Evolutionary conservation across 1,140 invertebrate genomes (phyloP).

Genomic region (Caerostris darwini): DNA sequence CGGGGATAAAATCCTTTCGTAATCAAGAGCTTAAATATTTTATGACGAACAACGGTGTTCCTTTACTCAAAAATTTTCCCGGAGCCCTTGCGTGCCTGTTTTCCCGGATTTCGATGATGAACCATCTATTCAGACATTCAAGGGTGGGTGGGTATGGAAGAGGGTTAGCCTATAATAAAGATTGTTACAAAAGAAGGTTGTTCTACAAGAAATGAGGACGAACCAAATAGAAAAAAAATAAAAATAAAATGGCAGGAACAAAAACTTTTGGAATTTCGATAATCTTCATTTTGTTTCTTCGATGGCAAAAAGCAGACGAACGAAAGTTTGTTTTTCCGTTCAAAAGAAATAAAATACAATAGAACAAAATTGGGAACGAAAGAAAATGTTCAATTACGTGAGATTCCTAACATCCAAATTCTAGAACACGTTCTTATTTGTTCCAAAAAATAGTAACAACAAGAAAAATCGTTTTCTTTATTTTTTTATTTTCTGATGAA

Average conservation of each 20-base stretch:
- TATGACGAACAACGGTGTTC: constrained; percentile 1
- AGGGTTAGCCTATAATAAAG: too few species aligned
- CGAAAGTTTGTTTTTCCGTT: too few species aligned
- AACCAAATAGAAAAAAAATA: not conserved
- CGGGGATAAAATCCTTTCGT: constrained; percentile 24
- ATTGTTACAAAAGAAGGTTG: too few species aligned
- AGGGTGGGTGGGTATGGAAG: not conserved
- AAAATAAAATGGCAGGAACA: not conserved
- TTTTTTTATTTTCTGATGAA: too few species aligned
- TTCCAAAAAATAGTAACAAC: not conserved
- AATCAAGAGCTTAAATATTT: constrained; percentile 53
- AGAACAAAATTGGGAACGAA: not conserved
- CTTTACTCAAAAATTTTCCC: not conserved
- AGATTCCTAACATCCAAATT: not conserved
- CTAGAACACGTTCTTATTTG: not conserved
- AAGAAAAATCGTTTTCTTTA: too few species aligned
- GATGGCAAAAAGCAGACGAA: not conserved
- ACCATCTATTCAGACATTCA: constrained; percentile 59
- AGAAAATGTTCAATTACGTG: constrained; percentile 2
- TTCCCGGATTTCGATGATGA: constrained; percentile 20
- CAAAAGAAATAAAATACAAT: too few species aligned
- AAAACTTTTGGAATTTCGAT: not conserved
- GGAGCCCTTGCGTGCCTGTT: not conserved
- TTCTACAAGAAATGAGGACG: too few species aligned
- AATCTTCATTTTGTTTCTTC: constrained; percentile 7